These are phyloP conservation scores for Agrotis segetum DNA, from an alignment of 2,888 invertebrate genomes.

Conservation along the genomic window DNA sequence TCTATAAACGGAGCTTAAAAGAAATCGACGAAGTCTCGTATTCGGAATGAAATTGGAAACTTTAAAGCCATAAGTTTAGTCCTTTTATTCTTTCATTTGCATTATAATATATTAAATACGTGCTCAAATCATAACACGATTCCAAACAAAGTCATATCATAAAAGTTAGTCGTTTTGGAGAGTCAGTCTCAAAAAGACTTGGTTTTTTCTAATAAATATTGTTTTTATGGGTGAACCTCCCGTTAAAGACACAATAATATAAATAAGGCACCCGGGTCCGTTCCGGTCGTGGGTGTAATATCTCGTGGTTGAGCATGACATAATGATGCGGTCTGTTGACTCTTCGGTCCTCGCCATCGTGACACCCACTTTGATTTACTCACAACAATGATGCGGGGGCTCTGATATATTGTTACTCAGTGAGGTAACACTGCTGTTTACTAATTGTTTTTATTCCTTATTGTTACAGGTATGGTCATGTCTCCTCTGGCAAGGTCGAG, in stretches of 20 bases:
- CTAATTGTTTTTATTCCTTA: constrained; percentile 86
- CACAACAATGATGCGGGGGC: constrained; percentile 88
- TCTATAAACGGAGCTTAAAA: constrained; percentile 14
- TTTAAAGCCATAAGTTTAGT: constrained; percentile 22
- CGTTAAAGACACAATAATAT: constrained; percentile 63
- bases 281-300: constrained; percentile 63
- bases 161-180: constrained; percentile 36
- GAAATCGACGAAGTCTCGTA: constrained; percentile 31
- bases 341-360: constrained; percentile 57
- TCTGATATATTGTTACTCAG: constrained; percentile 81
- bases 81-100: constrained; percentile 45
- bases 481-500: constrained; percentile 71
- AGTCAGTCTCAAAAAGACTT: constrained; percentile 31
- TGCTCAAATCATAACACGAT: constrained; percentile 48
- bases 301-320: constrained; percentile 61
- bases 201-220: constrained; percentile 46
- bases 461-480: constrained; percentile 85
- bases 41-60: constrained; percentile 29
- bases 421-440: constrained; percentile 82
- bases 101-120: constrained; percentile 39
- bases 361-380: constrained; percentile 80
- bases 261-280: constrained; percentile 55
- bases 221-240: constrained; percentile 50
- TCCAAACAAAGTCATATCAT: constrained; percentile 31
- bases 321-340: constrained; percentile 64